These are phyloP conservation scores for Margaritifera margaritifera DNA, from an alignment of 2,888 invertebrate genomes.

Conservation along the genomic window DNA sequence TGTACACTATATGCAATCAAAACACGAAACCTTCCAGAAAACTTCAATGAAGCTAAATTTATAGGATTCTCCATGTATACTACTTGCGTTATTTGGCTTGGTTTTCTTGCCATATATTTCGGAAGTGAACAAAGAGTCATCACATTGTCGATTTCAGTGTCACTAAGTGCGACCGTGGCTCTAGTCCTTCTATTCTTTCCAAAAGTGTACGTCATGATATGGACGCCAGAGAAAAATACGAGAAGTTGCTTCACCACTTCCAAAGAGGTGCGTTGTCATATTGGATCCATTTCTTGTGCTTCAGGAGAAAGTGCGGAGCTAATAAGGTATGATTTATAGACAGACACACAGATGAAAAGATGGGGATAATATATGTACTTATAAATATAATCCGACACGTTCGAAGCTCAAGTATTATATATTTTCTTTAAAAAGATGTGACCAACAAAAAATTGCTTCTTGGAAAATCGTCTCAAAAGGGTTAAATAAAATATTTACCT, in stretches of 20 bases:
- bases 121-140: constrained; percentile 81
- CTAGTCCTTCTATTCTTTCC: constrained; percentile 84
- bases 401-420: no score
- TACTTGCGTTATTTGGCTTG: constrained; percentile 96
- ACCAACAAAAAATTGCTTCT: no score
- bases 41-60: constrained; percentile 86
- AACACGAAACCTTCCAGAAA: constrained; percentile 94
- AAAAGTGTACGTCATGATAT: constrained; percentile 84
- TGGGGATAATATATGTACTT: background rate
- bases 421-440: no score
- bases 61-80: constrained; percentile 99
- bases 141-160: constrained; percentile 81
- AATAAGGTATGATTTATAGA: constrained; percentile 42
- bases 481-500: no score
- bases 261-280: constrained; percentile 82
- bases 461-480: no score
- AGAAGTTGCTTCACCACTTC: constrained; percentile 83
- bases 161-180: constrained; percentile 83
- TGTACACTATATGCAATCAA: constrained; percentile 92
- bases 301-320: constrained; percentile 65
- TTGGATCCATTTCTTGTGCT: constrained; percentile 73
- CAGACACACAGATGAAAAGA: background rate
- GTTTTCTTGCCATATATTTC: constrained; percentile 97
- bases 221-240: constrained; percentile 84
- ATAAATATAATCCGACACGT: background rate